Evolutionary conservation across 2,888 invertebrate genomes (phyloP), one percentile per base, ranked within the genome.

Genomic region (Brachyptera putata): DNA sequence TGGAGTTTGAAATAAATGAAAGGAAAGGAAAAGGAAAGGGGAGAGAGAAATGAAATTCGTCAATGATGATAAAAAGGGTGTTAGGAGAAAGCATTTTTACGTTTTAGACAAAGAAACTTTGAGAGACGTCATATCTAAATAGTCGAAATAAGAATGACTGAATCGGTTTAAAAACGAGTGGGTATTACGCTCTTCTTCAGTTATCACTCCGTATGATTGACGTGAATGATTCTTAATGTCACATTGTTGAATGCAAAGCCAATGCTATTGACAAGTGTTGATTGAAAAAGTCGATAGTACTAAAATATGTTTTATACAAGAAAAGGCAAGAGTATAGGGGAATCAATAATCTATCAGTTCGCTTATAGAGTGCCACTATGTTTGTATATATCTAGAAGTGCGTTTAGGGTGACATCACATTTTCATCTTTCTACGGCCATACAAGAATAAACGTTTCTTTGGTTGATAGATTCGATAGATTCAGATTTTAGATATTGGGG

Each of bases 261-360:
- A 46, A 46, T 46, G 46, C 21, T 24, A 46, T 46, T 46, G 24
- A 46, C 22, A 46, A 24, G 46, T 9, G 46, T 24, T 46, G 46
- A 46, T 46, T 46, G 46, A 24, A 21, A 46, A 24, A 46, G 46
- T 24, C 46, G 46, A 46, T 46, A 24, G n/a, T 24, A 18, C 24
- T 46, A 24, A 46, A 46, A 46, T 46, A 21, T 21, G 22, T 24
- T 30, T 7, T 30, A 7, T 30, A n/a, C n/a, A n/a, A n/a, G n/a
- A n/a, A n/a, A n/a, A n/a, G n/a, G n/a, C n/a, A n/a, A n/a, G n/a
- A n/a, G n/a, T n/a, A n/a, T n/a, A n/a, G n/a, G n/a, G n/a, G n/a
- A n/a, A 30, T 30, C 30, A 30, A 30, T 30, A 30, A 30, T n/a
- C n/a, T n/a, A n/a, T n/a, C n/a, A n/a, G n/a, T n/a, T n/a, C n/a